Evolutionary conservation across 1,140 invertebrate species (phyloP).

Genomic region (Ganaspis sp.): DNA sequence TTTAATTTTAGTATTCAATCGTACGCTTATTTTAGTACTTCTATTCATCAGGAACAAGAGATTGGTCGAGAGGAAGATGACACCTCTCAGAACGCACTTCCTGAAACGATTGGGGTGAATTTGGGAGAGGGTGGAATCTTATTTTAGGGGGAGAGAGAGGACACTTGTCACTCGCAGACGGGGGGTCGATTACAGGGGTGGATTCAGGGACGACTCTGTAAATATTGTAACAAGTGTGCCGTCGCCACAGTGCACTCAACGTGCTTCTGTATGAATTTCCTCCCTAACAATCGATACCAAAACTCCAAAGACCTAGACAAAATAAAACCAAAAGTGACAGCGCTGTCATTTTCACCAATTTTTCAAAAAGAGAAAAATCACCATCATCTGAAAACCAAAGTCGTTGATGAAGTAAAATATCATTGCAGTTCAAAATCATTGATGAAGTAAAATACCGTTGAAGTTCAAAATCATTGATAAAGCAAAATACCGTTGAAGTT

Average conservation of each 20-base stretch:
- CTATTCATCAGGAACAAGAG: background rate
- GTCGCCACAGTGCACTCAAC: conserved; percentile 53
- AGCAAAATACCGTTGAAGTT: too few species aligned
- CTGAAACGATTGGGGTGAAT: conserved; percentile 33
- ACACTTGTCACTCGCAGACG: conserved; percentile 69
- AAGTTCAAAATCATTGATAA: too few species aligned
- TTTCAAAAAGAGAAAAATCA: background rate
- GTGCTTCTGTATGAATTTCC: conserved; percentile 39
- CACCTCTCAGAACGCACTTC: conserved; percentile 11
- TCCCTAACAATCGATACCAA: conserved; percentile 58
- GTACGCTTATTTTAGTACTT: too few species aligned
- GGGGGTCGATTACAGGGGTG: conserved; percentile 60
- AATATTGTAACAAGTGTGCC: conserved; percentile 76
- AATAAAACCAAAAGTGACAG: conserved; percentile 51
- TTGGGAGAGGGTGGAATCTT: conserved; percentile 34
- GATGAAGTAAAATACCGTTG: too few species aligned
- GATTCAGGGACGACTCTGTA: conserved; percentile 70
- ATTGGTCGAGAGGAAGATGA: conserved; percentile 23
- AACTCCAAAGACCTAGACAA: conserved; percentile 42
- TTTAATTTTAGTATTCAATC: too few species aligned
- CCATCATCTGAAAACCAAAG: background rate
- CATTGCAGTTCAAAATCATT: too few species aligned
- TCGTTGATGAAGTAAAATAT: too few species aligned
- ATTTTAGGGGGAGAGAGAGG: conserved; percentile 46
- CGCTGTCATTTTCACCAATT: conserved; percentile 42